Base-by-base conservation (phyloP, 92 coral and sea anemone species). In the Desmophyllum pertusum region DNA sequence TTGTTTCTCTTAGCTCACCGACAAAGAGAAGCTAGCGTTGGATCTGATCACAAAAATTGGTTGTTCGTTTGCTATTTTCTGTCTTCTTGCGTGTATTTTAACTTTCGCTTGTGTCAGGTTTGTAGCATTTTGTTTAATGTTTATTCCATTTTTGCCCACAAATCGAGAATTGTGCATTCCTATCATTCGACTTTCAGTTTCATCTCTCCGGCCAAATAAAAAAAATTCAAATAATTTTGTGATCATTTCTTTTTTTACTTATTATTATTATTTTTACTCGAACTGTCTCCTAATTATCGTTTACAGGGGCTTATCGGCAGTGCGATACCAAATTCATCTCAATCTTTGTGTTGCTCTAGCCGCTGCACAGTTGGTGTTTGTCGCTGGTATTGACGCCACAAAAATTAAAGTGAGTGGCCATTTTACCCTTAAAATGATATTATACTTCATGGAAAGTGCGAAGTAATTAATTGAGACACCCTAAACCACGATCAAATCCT, bases 301-400 rank as follows among this genome's bases (percentile, higher is more conserved):
- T 72, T 67, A 8, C 80, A 90, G 94, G 35, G 74, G 36, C 27
- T 65, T 89, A 59, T 66, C 89, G 9, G 84, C 79, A 6, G 31
- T 55, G 17, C 90, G 92, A 38, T 83, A 82, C 71, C 53, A 81
- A 69, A 91, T 91, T 57, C 95, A 91, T 77, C 87, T 89, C 10
- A 81, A 91, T 70, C 84, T 91, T 2, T 79, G 87, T 62, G 80
- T 83, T 52, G 84, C 85, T 42, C 78, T 91, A 30, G 84, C 80
- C 25, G 71, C 69, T 42, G 86, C 95, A 5, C 90, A 81, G 53
- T 31, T 82, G 21, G 51, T 89, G 21, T 91, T 91, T 73, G 39
- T 91, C 31, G 65, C 82, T 31, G 95, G 95, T 3, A 85, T 91
- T 55, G 84, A 70, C n/a, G 85, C 90, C 40, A 81, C 92, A 4